Base-by-base conservation (phyloP, 2,888 invertebrate species). In the Polia nebulosa region DNA sequence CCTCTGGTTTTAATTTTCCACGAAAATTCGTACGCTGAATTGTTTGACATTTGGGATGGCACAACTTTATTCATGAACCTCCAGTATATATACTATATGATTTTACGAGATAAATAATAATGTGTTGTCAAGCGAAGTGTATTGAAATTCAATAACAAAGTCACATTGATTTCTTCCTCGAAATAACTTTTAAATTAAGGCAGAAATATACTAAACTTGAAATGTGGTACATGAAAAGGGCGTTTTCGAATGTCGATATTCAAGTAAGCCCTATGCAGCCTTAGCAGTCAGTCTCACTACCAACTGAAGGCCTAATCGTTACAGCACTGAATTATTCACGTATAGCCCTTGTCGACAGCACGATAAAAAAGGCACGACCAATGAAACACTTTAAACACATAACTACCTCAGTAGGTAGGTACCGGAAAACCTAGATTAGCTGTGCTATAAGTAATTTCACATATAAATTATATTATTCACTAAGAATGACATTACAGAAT, bases 1-100 rank as follows among this genome's bases (percentile, higher is more conserved):
- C 27, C 29, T 20, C 49, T 17, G 8, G 29, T 51, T 60, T 69
- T 58, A 69, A 65, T 75, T 63, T 74, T 58, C 2, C 32, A n/a
- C 44, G 44, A 34, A 78, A 69, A 71, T 52, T 78, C 56, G 51
- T 29, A 29, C 22, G 13, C 7, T 5, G 51, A 49, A 6, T 64
- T 49, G 71, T 73, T 58, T 58, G 9, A 44, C 44, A 45, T 53
- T 9, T 22, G 25, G 17, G 7, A 15, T n/a, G 4, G 8, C 25
- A 39, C 15, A 11, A 44, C 9, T 56, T 39, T 34, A 41, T 45
- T 51, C 20, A 20, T 49, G 44, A 57, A 53, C 7, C 9, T 2
- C 6, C n/a, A 13, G 13, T 49, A 9, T 7, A 22, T 11, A n/a
- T 3, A 36, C 11, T 32, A 49, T 25, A 15, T 27, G 3, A 45